A percentile compares a stretch with the other conserved stretches of the same genome.
Conservation (phyloP, 2,797 vertebrate species). For the Gymnopithys bicolor region DNA sequence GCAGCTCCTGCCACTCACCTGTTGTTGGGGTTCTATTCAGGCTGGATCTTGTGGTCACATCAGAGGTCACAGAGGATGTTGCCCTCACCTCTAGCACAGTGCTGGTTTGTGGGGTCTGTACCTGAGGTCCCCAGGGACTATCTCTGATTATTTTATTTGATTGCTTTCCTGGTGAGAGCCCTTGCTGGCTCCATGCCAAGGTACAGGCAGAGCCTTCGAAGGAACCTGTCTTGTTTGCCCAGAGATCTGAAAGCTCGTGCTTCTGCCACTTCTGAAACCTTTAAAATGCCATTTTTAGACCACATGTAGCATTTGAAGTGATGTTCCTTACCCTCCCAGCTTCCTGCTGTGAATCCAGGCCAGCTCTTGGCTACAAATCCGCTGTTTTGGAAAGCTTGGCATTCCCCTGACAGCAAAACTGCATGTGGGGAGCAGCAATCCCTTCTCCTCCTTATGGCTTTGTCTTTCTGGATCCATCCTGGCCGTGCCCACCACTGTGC, state of each 20-base stretch:
- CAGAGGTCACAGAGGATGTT: background rate
- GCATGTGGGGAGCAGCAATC: background rate
- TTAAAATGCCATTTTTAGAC: background rate
- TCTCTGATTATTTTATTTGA: background rate
- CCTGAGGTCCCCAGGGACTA: background rate
- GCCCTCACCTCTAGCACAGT: background rate
- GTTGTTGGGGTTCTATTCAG: background rate
- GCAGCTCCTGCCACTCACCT: background rate
- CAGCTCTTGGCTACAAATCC: background rate
- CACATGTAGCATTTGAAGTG: background rate
- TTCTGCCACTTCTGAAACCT: conserved; percentile 4
- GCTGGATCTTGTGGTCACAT: background rate
- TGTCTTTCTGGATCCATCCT: background rate
- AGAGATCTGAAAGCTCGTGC: background rate
- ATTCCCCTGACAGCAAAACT: background rate
- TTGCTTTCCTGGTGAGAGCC: background rate
- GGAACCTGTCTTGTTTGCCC: background rate
- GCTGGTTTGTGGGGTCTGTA: background rate
- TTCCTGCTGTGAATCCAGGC: background rate
- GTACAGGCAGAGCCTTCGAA: background rate
- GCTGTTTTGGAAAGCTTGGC: background rate
- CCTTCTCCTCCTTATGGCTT: background rate
- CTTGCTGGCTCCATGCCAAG: accelerated
- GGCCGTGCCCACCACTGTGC: accelerated
- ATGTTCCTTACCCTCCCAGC: background rate